Percentiles rank a stretch among this genome's conserved stretches.
Evolutionary conservation across 2,888 invertebrate genomes (phyloP).

Genomic region (Calliscelio sp.): DNA sequence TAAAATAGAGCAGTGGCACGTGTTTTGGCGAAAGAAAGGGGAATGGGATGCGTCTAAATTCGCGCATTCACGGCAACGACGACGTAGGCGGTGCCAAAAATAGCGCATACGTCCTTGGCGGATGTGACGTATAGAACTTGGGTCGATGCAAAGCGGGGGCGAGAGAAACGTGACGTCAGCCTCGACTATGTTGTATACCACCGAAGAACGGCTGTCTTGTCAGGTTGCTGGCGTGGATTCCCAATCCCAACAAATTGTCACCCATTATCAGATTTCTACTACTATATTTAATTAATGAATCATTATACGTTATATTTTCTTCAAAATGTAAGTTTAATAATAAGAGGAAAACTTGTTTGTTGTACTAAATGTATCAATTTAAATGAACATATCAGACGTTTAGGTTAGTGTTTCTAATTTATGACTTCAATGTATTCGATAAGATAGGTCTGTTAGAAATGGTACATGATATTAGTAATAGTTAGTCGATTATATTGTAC

Average conservation of each 20-base stretch:
- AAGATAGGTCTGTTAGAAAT: no score
- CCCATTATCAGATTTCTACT: background rate
- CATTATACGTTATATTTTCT: no score
- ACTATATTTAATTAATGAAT: slow-evolving; percentile 9
- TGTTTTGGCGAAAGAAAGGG: slow-evolving; percentile 64
- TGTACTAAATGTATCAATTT: no score
- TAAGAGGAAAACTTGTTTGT: no score
- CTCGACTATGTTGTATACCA: slow-evolving; percentile 72
- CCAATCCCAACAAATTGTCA: slow-evolving; percentile 32
- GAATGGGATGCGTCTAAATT: slow-evolving; percentile 73
- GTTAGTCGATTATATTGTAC: no score
- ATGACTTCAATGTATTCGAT: no score
- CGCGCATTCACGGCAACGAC: slow-evolving; percentile 84
- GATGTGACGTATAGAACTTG: slow-evolving; percentile 82
- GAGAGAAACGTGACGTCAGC: slow-evolving; percentile 83
- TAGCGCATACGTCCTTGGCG: slow-evolving; percentile 84
- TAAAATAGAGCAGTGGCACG: slow-evolving; percentile 52
- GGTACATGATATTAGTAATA: no score
- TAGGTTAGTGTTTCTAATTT: no score
- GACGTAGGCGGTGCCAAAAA: slow-evolving; percentile 87
- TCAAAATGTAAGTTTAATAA: no score
- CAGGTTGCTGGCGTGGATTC: slow-evolving; percentile 71
- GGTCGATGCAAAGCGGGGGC: slow-evolving; percentile 84
- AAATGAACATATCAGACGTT: no score
- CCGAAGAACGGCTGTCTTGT: slow-evolving; percentile 43